Evolutionary conservation across 2,888 invertebrate species (phyloP).

Genomic region (Protodeltote pygarga): DNA sequence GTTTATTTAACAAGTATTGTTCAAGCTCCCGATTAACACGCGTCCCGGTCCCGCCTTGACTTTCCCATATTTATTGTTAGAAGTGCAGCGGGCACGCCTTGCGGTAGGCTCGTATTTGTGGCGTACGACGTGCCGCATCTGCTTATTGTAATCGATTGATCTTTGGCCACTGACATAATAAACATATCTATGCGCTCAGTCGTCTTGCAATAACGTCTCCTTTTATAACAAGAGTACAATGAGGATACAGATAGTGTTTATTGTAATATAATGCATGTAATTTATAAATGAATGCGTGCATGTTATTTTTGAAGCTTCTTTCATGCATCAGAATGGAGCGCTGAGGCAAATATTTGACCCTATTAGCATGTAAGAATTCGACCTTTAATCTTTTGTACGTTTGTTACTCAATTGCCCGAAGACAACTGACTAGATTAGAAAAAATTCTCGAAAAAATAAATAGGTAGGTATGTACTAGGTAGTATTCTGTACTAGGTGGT

Average conservation of each 20-base stretch:
- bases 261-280: conserved; percentile 27
- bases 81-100: conserved; percentile 19
- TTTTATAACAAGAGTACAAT: conserved; percentile 42
- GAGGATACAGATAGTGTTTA: conserved; percentile 35
- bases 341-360: not conserved
- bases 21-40: conserved; percentile 37
- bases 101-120: conserved; percentile 28
- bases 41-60: conserved; percentile 18
- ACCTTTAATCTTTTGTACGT: too few relatives aligned
- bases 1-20: conserved; percentile 67
- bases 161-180: conserved; percentile 38
- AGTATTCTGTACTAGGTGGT: too few relatives aligned
- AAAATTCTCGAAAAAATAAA: too few relatives aligned
- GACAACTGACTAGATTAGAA: too few relatives aligned
- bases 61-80: conserved; percentile 40
- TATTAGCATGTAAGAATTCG: too few relatives aligned
- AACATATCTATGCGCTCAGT: conserved; percentile 29
- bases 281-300: conserved; percentile 26
- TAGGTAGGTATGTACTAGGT: too few relatives aligned
- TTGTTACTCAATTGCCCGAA: too few relatives aligned
- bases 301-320: conserved; percentile 33
- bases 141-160: conserved; percentile 33
- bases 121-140: conserved; percentile 27
- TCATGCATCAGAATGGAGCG: conserved; percentile 6
- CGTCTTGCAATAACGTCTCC: conserved; percentile 37